Conservation (phyloP, 2,888 invertebrate genomes). For the Cantharis lateralis region DNA sequence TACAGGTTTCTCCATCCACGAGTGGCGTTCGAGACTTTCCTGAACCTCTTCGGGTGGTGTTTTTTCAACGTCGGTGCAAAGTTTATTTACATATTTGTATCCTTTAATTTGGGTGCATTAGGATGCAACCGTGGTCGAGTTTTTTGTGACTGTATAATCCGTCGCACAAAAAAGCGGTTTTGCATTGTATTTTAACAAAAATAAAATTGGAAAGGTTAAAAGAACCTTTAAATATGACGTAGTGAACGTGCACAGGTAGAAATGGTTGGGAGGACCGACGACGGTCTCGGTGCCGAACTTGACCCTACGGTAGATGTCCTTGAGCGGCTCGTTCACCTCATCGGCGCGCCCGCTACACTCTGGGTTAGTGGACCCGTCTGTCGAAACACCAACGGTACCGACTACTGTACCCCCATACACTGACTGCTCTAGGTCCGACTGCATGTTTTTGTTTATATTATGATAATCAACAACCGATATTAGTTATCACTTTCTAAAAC, state of each 20-base stretch:
- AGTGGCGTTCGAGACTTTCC: not conserved
- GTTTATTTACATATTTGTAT: not conserved
- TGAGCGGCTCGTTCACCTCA: conserved; percentile 61
- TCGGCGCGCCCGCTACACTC: conserved; percentile 56
- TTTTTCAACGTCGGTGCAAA: not conserved
- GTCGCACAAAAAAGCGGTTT: not conserved
- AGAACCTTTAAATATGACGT: conserved; percentile 16
- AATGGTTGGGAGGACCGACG: conserved; percentile 36
- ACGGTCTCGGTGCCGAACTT: conserved; percentile 45
- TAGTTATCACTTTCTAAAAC: not conserved
- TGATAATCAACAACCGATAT: not conserved
- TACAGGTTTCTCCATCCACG: not conserved
- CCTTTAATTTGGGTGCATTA: not conserved
- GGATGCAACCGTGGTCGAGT: not conserved
- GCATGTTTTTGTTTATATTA: not conserved
- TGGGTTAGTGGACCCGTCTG: conserved; percentile 42
- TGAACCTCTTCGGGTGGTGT: not conserved
- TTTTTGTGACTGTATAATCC: not conserved
- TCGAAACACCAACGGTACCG: conserved; percentile 33
- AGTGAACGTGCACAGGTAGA: conserved; percentile 33
- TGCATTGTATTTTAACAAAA: not conserved
- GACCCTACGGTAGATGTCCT: conserved; percentile 56
- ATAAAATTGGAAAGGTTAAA: not conserved
- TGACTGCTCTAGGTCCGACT: conserved; percentile 8
- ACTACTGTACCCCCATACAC: conserved; percentile 27